Evolutionary conservation across 2,113 vertebrate species (phyloP).

Genomic region (Pachyramphus minor): DNA sequence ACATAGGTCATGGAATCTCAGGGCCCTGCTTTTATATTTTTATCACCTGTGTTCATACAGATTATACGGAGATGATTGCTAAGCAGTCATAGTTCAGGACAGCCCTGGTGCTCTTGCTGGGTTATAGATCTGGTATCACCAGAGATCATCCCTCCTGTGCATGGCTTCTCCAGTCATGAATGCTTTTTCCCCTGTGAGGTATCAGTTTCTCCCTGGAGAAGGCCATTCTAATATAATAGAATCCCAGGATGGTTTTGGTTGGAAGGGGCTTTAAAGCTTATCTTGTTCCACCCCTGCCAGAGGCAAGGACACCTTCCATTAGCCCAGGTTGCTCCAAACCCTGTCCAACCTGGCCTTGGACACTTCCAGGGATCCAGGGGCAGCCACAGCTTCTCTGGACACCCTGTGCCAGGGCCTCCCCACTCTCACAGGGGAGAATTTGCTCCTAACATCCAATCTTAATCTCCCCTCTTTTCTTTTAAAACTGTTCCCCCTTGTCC

Average conservation of each 20-base stretch:
- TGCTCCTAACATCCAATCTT: neutral
- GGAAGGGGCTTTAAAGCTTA: accelerated
- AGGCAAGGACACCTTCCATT: neutral
- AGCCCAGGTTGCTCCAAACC: accelerated
- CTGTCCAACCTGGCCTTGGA: accelerated
- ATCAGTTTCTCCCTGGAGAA: neutral
- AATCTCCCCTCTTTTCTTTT: neutral
- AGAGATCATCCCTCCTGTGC: accelerated
- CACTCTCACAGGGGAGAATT: neutral
- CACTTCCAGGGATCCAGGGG: neutral
- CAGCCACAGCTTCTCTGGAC: neutral
- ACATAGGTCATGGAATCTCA: neutral
- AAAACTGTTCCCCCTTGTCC: neutral
- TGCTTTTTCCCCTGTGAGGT: neutral
- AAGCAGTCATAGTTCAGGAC: neutral
- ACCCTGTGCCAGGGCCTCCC: accelerated
- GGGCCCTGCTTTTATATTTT: neutral
- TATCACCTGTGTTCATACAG: accelerated
- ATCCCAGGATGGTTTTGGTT: neutral
- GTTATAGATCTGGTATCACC: accelerated
- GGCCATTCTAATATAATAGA: accelerated
- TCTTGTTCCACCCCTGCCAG: accelerated
- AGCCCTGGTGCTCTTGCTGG: neutral
- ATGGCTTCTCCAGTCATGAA: accelerated
- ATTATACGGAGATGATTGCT: accelerated